Evolutionary conservation across 2,113 vertebrate species (phyloP).

Genomic region (Cnemophilus loriae): DNA sequence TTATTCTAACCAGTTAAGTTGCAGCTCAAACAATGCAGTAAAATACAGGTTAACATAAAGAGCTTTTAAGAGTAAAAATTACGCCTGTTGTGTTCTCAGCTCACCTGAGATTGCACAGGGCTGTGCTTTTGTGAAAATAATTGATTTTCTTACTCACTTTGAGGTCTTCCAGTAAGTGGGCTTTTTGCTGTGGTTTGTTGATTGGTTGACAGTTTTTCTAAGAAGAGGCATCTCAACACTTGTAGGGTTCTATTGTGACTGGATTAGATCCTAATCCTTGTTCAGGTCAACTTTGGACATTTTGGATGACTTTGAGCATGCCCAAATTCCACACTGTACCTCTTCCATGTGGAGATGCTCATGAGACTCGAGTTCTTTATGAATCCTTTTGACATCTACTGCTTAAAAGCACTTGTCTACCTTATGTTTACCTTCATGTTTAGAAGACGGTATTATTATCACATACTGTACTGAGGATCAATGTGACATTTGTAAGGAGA

Average conservation of each 20-base stretch:
- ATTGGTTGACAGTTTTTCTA: background rate
- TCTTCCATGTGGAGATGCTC: background rate
- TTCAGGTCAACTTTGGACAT: background rate
- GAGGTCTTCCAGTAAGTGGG: background rate
- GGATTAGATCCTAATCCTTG: background rate
- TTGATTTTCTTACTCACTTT: background rate
- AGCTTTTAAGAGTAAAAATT: background rate
- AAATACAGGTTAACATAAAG: background rate
- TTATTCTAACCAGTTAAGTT: background rate
- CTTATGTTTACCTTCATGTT: background rate
- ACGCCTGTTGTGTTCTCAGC: background rate
- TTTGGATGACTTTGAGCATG: background rate
- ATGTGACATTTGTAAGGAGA: background rate
- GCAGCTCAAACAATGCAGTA: background rate
- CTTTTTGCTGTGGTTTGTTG: background rate
- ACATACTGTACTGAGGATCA: background rate
- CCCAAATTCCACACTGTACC: background rate
- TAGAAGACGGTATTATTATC: background rate
- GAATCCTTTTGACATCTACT: background rate
- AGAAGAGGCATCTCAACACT: background rate
- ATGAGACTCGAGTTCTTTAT: background rate
- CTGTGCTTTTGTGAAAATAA: background rate
- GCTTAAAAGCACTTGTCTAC: background rate
- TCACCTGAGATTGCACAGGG: background rate
- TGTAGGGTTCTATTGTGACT: background rate